These are phyloP conservation scores for Myotis brandtii DNA, from an alignment of 2,113 vertebrate species.

Conservation along the genomic window DNA sequence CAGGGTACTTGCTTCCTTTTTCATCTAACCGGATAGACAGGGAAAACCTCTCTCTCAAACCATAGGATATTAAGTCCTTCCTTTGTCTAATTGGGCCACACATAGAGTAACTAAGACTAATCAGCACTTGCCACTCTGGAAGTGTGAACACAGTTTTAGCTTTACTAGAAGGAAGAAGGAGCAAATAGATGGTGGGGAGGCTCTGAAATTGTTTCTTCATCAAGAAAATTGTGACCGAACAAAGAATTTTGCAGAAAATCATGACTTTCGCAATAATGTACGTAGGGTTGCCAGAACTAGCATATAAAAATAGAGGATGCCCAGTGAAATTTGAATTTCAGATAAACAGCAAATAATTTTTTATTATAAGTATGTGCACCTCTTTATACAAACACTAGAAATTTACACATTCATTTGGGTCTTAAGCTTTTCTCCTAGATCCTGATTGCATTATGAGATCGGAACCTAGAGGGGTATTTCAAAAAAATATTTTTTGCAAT, in stretches of 20 bases:
- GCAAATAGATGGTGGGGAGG: slow-evolving; percentile 15
- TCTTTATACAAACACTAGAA: slow-evolving; percentile 39
- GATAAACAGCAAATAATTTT: slow-evolving; percentile 40
- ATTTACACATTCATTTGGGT: slow-evolving; percentile 43
- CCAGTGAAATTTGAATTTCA: slow-evolving; percentile 65
- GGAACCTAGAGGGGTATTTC: slow-evolving; percentile 22
- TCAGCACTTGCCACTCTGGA: neutral
- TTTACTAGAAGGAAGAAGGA: neutral
- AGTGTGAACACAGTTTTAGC: neutral
- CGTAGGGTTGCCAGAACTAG: slow-evolving; percentile 27
- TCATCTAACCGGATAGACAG: neutral
- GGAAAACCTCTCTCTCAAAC: neutral
- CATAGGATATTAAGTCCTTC: neutral
- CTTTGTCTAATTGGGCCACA: slow-evolving; percentile 39
- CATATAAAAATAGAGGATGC: slow-evolving; percentile 45
- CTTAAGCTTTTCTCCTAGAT: slow-evolving; percentile 47
- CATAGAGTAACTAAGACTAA: slow-evolving; percentile 31
- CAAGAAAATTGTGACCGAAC: slow-evolving; percentile 27
- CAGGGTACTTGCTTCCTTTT: neutral
- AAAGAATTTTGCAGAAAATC: slow-evolving; percentile 51
- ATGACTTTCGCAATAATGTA: slow-evolving; percentile 12
- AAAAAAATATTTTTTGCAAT: neutral
- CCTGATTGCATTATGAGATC: slow-evolving; percentile 43
- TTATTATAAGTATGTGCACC: slow-evolving; percentile 22
- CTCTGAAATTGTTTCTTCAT: slow-evolving; percentile 12